Conservation (phyloP, 2,113 vertebrate genomes). For the Limnothrissa miodon region DNA sequence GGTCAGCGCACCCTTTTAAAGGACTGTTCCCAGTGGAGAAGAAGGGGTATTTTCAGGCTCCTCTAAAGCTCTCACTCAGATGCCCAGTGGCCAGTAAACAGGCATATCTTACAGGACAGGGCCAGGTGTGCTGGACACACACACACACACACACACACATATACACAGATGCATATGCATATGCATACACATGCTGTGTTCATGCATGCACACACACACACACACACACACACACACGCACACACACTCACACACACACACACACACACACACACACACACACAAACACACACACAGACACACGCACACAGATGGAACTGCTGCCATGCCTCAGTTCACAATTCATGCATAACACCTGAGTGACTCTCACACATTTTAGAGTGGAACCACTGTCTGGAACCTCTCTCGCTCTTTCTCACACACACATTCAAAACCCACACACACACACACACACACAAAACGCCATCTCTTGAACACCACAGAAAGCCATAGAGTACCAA, state of each 20-base stretch:
- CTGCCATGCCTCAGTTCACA: constrained; percentile 16
- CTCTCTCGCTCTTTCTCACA: neutral
- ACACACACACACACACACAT: constrained; percentile 16
- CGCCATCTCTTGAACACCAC: neutral
- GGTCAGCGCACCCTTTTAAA: neutral
- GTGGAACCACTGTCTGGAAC: neutral
- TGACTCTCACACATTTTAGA: neutral
- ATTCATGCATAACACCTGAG: constrained; percentile 14
- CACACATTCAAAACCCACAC: neutral
- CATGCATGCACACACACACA: neutral
- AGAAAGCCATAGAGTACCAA: constrained; percentile 3
- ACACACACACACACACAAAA: neutral
- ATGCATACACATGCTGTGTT: constrained; percentile 27
- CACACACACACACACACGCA: neutral
- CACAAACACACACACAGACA: constrained; percentile 23
- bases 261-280: constrained; percentile 10
- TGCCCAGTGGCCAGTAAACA: neutral
- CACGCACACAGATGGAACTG: constrained; percentile 24
- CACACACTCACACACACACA: too few relatives aligned
- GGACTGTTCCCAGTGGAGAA: neutral
- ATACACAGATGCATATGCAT: constrained; percentile 23
- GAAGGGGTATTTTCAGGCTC: neutral
- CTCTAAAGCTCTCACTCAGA: neutral
- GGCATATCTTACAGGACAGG: neutral
- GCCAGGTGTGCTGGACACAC: neutral